Evolutionary conservation across 2,888 invertebrate species (phyloP), one percentile per base, ranked within the genome.

Genomic region (Tetanocera ferruginea): DNA sequence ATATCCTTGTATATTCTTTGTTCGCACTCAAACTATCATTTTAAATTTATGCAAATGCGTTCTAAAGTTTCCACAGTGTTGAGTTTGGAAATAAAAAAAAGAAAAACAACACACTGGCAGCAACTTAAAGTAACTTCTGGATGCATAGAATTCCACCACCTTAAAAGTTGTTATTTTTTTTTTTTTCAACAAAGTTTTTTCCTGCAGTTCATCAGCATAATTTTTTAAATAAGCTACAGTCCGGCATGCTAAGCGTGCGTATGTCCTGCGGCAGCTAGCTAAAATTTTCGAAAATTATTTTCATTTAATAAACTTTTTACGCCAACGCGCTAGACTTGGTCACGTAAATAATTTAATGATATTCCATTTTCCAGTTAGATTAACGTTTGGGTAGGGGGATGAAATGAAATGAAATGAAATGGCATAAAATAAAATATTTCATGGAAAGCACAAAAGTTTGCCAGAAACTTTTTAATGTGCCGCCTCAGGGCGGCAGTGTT

Each of bases 11-110:
- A 23, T 55, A 11, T 23, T 14, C 67, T 43, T 23, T 51, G 51
- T 69, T 28, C 51, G 17, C 17, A 69, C 51, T 25, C 69, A 51
- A 69, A 69, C 69, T 69, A 69, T 52, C 28, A 34, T 25, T 57
- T 19, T 17, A 72, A 64, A 57, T 55, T 57, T 72, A 72, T 72
- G 72, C 72, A 57, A 72, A 72, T 60, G 34, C 37, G 19, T n/a
- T 37, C 8, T 31, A 57, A 60, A 57, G 23, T 72, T 72, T 57
- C 43, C 19, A 23, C 37, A 23, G 49, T 17, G 19, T 67, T 37
- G 37, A 67, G n/a, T 66, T 34, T 34, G 37, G n/a, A 2, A n/a
- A 49, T 28, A 14, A 11, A 11, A 43, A 11, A 43, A 43, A 43
- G 14, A 43, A 43, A 14, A 4, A 43, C 6, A 6, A 19, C 3